phyloP scores from a whole-genome alignment of 1,140 invertebrate species.

The Lepidurus couesii region DNA sequence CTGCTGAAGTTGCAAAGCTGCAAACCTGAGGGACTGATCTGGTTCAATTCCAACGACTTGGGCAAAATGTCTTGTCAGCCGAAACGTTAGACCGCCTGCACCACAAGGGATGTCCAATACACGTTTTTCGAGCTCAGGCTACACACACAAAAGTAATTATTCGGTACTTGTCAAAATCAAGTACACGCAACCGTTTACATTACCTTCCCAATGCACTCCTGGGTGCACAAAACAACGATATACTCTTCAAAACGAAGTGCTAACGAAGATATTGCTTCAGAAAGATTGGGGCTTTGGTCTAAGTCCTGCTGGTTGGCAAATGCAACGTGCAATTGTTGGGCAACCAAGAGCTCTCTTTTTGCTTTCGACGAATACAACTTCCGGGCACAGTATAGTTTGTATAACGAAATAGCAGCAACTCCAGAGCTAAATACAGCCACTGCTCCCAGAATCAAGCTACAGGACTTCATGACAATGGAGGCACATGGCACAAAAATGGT shows the following conservation, averaged over 20 bases:
- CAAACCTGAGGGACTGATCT: neutral
- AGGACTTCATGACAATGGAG: constrained; percentile 8
- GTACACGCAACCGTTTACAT: neutral
- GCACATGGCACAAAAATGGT: constrained; percentile 6
- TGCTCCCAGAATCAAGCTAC: constrained; percentile 13
- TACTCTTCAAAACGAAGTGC: neutral
- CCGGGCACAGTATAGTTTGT: neutral
- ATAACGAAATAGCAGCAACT: constrained; percentile 1
- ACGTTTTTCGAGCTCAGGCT: neutral
- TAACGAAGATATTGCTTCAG: neutral
- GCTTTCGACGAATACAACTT: neutral
- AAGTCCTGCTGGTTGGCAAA: neutral
- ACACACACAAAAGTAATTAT: neutral
- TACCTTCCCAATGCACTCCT: constrained; percentile 6
- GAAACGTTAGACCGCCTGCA: neutral
- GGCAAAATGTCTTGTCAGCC: neutral
- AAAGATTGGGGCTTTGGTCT: constrained; percentile 15
- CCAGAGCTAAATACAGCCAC: constrained; percentile 8
- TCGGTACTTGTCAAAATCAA: neutral
- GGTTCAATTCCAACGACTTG: constrained; percentile 2
- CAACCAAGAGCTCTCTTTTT: neutral
- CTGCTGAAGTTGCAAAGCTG: neutral
- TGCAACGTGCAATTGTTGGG: neutral
- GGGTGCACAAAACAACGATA: neutral
- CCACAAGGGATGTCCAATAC: constrained; percentile 9